Evolutionary conservation across 1,140 invertebrate species (phyloP).

Genomic region (Ephestia elutella): DNA sequence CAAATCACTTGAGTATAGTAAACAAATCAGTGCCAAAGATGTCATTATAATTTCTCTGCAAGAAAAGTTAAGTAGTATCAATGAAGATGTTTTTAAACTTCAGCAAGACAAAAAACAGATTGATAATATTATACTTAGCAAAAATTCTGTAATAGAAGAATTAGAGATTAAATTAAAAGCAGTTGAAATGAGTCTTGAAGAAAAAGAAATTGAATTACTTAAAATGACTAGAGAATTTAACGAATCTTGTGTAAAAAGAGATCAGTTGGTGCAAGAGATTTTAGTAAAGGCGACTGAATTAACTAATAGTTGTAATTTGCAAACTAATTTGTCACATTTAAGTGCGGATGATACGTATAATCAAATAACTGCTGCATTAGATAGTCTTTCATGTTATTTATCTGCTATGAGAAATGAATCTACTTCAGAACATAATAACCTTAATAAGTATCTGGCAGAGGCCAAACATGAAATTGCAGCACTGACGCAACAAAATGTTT

Average conservation of each 20-base stretch:
- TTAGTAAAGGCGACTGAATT: conserved; percentile 22
- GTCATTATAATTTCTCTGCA: conserved; percentile 9
- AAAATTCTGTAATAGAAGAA: background rate
- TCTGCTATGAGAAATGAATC: conserved; percentile 1
- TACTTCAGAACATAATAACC: conserved; percentile 10
- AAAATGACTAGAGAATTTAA: conserved; percentile 17
- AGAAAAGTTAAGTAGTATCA: conserved; percentile 5
- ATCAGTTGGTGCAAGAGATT: conserved; percentile 29
- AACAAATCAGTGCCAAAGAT: conserved; percentile 11
- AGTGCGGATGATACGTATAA: conserved; percentile 15
- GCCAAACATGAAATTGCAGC: conserved; percentile 32
- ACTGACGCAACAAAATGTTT: conserved; percentile 37
- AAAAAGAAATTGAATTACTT: background rate
- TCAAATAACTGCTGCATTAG: conserved; percentile 30
- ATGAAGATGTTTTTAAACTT: background rate
- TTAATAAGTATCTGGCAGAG: conserved; percentile 26
- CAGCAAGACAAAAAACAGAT: background rate
- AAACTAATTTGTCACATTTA: conserved; percentile 13
- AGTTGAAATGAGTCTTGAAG: conserved; percentile 2
- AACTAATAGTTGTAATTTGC: conserved; percentile 27
- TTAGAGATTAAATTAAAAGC: conserved; percentile 9
- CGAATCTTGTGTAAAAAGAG: conserved; percentile 16
- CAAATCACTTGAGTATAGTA: background rate
- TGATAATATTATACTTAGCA: background rate
- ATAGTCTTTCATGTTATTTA: conserved; percentile 11